These are phyloP conservation scores for Neostethus bicornis DNA, from an alignment of 2,797 vertebrate species.

Conservation along the genomic window DNA sequence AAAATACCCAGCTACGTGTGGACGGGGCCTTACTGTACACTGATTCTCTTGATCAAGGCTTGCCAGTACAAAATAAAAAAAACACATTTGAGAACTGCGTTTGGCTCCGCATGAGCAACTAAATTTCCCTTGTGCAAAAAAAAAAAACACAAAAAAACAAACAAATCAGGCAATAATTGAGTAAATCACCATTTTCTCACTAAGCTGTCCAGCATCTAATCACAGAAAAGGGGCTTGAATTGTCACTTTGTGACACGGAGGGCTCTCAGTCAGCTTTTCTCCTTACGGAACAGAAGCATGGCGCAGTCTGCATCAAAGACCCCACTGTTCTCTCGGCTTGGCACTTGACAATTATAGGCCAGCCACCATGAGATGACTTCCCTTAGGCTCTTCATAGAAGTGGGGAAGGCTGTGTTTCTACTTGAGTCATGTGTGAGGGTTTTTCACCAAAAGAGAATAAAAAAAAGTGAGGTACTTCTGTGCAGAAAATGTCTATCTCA, in stretches of 20 bases:
- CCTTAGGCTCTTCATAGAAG: constrained; percentile 18
- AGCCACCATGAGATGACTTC: constrained; percentile 38
- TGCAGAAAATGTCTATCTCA: constrained; percentile 21
- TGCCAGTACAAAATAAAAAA: constrained; percentile 25
- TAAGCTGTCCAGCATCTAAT: constrained; percentile 33
- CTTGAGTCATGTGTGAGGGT: constrained; percentile 8
- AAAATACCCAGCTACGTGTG: too few species aligned
- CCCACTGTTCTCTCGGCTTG: constrained; percentile 61
- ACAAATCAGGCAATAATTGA: neutral
- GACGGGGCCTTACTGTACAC: too few species aligned
- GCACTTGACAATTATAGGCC: constrained; percentile 55
- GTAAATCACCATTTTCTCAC: constrained; percentile 15
- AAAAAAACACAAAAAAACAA: constrained; percentile 17
- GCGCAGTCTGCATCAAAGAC: constrained; percentile 46
- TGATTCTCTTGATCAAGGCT: constrained; percentile 18
- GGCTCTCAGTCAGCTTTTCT: constrained; percentile 17
- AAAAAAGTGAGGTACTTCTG: constrained; percentile 33
- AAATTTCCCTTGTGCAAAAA: constrained; percentile 37
- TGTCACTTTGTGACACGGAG: constrained; percentile 28
- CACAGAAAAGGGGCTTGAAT: constrained; percentile 24
- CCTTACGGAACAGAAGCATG: constrained; percentile 34
- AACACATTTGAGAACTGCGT: neutral
- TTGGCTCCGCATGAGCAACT: constrained; percentile 11
- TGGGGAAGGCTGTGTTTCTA: constrained; percentile 7
- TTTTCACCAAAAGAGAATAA: constrained; percentile 15